Conservation (phyloP, 2,113 vertebrate genomes). For the Peromyscus maniculatus region DNA sequence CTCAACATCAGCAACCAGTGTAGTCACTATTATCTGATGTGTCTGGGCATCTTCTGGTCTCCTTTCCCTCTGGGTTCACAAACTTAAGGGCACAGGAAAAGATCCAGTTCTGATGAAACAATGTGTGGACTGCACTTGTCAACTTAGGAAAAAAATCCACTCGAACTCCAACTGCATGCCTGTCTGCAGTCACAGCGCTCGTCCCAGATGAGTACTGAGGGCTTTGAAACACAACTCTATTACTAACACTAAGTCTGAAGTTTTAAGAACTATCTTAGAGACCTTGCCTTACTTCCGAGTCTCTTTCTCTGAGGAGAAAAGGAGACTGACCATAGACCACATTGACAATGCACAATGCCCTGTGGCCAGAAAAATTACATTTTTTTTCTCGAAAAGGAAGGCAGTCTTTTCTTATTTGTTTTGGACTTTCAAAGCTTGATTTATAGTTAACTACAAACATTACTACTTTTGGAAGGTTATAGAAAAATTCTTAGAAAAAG, state of each 20-base stretch:
- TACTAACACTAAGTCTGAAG: constrained; percentile 77
- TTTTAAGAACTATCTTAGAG: constrained; percentile 85
- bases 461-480: constrained; percentile 81
- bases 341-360: constrained; percentile 78
- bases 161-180: background rate
- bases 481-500: constrained; percentile 84
- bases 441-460: constrained; percentile 81
- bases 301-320: constrained; percentile 80
- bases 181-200: constrained; percentile 72
- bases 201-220: constrained; percentile 79
- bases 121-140: constrained; percentile 30
- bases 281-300: constrained; percentile 76
- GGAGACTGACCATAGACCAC: constrained; percentile 74
- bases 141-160: constrained; percentile 54
- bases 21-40: constrained; percentile 65
- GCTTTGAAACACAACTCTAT: constrained; percentile 83
- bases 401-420: constrained; percentile 68
- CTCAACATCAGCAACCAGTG: constrained; percentile 68
- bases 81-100: constrained; percentile 60
- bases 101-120: constrained; percentile 49
- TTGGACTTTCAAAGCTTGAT: constrained; percentile 82
- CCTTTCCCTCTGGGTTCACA: constrained; percentile 43
- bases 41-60: constrained; percentile 55
- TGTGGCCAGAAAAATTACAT: constrained; percentile 79
- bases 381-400: constrained; percentile 72